Evolutionary conservation across 2,888 invertebrate species (phyloP).

Genomic region (Ennomos fuscantarius): DNA sequence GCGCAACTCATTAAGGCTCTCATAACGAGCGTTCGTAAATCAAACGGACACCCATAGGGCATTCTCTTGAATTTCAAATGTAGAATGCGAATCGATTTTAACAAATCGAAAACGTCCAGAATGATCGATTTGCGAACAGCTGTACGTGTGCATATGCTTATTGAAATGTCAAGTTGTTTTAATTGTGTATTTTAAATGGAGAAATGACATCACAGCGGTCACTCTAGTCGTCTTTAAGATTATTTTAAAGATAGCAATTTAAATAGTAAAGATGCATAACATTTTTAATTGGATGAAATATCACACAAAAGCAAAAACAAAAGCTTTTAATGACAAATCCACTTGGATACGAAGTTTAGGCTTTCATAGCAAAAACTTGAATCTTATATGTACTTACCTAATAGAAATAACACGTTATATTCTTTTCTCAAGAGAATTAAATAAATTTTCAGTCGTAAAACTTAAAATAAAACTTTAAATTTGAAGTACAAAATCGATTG

Average conservation of each 20-base stretch:
- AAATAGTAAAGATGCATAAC: too few species aligned
- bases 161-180: conserved; percentile 29
- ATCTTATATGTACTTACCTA: too few species aligned
- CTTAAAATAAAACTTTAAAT: too few species aligned
- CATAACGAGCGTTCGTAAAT: conserved; percentile 79
- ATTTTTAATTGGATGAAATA: too few species aligned
- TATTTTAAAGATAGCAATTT: too few species aligned
- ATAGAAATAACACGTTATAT: too few species aligned
- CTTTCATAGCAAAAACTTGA: too few species aligned
- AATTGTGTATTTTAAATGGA: conserved; percentile 20
- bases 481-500: conserved; percentile 38
- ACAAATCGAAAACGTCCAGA: conserved; percentile 54
- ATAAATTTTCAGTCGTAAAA: conserved; percentile 8
- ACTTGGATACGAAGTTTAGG: too few species aligned
- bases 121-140: conserved; percentile 65
- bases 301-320: too few species aligned
- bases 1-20: conserved; percentile 75
- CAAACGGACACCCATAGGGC: conserved; percentile 75
- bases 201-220: conserved; percentile 19
- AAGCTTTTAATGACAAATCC: too few species aligned
- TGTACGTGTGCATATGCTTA: conserved; percentile 13
- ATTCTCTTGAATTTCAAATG: conserved; percentile 66
- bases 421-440: too few species aligned
- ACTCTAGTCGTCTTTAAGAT: too few species aligned
- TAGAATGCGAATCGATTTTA: conserved; percentile 48